Evolutionary conservation across 1,140 invertebrate species (phyloP).

Genomic region (Reticulitermes speratus): DNA sequence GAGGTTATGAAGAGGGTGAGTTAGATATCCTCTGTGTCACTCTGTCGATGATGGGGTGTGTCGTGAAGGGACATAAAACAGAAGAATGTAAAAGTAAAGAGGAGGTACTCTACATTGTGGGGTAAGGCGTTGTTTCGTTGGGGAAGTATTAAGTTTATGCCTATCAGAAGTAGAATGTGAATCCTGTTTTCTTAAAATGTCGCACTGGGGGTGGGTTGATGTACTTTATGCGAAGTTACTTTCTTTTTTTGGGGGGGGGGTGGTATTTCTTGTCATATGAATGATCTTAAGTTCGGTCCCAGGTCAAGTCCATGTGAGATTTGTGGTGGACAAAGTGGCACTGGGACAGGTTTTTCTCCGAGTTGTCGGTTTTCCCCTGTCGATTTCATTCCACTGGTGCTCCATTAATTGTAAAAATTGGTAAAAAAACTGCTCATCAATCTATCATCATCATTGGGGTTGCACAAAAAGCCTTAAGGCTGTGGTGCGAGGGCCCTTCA

Average conservation of each 20-base stretch:
- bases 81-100: not conserved
- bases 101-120: not conserved
- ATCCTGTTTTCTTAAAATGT: constrained; percentile 2
- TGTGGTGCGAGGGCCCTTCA: too few species aligned
- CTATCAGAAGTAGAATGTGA: not conserved
- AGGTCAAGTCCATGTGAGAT: too few species aligned
- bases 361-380: too few species aligned
- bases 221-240: constrained; percentile 2
- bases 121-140: constrained; percentile 18
- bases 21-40: not conserved
- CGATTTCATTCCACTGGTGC: too few species aligned
- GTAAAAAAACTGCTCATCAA: too few species aligned
- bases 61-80: constrained; percentile 5
- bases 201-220: not conserved
- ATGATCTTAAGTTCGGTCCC: too few species aligned
- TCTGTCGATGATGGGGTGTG: constrained; percentile 1
- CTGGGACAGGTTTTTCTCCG: too few species aligned
- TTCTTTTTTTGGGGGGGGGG: not conserved
- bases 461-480: too few species aligned
- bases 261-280: not conserved
- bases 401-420: too few species aligned
- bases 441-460: too few species aligned
- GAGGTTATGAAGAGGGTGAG: constrained; percentile 1
- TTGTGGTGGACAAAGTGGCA: too few species aligned
- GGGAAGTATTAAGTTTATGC: not conserved